Conservation (phyloP, 2,113 vertebrate genomes). For the Prunella fulvescens region DNA sequence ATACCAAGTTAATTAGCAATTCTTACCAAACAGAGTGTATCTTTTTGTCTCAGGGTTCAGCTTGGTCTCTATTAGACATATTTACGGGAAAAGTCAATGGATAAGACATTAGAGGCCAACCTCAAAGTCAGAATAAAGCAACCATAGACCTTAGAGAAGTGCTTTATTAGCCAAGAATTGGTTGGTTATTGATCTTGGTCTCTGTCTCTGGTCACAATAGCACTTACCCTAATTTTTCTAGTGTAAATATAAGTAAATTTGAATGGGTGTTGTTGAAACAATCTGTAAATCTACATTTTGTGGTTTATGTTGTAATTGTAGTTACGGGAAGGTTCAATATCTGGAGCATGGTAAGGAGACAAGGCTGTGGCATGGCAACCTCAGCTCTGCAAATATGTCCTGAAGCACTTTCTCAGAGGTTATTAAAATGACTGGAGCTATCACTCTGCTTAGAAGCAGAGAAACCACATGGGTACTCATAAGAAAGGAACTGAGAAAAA, state of each 20-base stretch:
- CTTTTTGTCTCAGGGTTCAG: constrained; percentile 77
- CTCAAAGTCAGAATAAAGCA: constrained; percentile 93
- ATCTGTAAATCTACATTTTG: constrained; percentile 94
- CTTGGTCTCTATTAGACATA: constrained; percentile 81
- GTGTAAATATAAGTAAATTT: constrained; percentile 99
- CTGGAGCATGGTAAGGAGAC: constrained; percentile 89
- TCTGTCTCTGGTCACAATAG: constrained; percentile 95
- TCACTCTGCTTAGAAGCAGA: constrained; percentile 72
- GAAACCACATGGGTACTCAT: constrained; percentile 76
- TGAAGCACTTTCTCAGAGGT: constrained; percentile 79
- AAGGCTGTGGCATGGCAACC: constrained; percentile 89
- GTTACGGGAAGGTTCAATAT: constrained; percentile 99
- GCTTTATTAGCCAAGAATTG: constrained; percentile 98
- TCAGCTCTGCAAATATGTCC: constrained; percentile 79
- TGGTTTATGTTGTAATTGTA: constrained; percentile 95
- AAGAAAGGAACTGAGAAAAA: constrained; percentile 54
- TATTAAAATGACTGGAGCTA: constrained; percentile 73
- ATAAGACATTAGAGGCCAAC: constrained; percentile 97
- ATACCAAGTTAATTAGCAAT: constrained; percentile 85
- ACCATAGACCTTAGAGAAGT: constrained; percentile 92
- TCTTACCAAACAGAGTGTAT: constrained; percentile 84
- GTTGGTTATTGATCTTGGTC: constrained; percentile 97
- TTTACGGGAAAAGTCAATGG: constrained; percentile 96
- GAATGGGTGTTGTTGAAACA: constrained; percentile 96
- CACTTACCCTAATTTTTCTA: constrained; percentile 99